Conservation (phyloP, 2,888 invertebrate genomes). For the Polydrusus cervinus region DNA sequence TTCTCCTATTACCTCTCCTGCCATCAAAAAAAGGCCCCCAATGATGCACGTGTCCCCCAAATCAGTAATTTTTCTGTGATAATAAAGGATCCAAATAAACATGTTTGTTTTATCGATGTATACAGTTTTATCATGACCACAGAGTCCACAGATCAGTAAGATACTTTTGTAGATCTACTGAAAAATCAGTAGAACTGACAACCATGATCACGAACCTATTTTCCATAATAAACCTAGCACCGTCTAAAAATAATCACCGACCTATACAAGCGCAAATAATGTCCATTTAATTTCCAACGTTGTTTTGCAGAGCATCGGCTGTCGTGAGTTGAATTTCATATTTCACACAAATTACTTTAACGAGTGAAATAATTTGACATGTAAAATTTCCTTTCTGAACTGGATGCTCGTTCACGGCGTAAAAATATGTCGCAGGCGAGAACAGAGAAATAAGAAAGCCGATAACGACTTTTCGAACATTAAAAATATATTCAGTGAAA, state of each 20-base stretch:
- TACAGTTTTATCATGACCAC: too few species aligned
- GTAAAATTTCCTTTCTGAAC: slow-evolving; percentile 37
- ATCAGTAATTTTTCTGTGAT: too few species aligned
- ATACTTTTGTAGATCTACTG: too few species aligned
- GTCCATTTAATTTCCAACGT: slow-evolving; percentile 31
- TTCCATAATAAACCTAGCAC: background rate
- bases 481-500: slow-evolving; percentile 44
- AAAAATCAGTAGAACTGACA: background rate
- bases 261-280: slow-evolving; percentile 24
- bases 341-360: slow-evolving; percentile 45
- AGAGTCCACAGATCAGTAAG: too few species aligned
- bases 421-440: slow-evolving; percentile 29
- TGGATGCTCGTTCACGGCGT: slow-evolving; percentile 13
- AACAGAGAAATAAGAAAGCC: slow-evolving; percentile 25
- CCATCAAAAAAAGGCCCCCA: too few species aligned
- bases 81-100: too few species aligned
- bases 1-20: too few species aligned
- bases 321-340: slow-evolving; percentile 46
- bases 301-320: slow-evolving; percentile 32
- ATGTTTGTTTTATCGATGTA: too few species aligned
- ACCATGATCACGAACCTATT: background rate
- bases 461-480: slow-evolving; percentile 32
- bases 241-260: slow-evolving; percentile 18
- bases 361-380: slow-evolving; percentile 49
- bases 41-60: too few species aligned